Evolutionary conservation across 2,113 vertebrate species (phyloP).

Genomic region (Cettia cetti): DNA sequence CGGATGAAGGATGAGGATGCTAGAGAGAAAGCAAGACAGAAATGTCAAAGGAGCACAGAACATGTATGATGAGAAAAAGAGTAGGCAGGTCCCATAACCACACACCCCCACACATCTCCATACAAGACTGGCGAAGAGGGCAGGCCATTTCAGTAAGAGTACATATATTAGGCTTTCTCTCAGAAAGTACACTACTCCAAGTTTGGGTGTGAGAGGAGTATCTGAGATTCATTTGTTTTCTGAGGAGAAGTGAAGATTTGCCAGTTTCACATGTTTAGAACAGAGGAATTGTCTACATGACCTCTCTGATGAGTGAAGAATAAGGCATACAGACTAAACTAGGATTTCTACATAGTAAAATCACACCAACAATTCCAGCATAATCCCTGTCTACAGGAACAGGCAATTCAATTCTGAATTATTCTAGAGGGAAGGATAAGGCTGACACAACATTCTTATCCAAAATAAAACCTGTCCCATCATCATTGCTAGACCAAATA

Average conservation of each 20-base stretch:
- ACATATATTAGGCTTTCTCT: neutral
- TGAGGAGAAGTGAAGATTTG: neutral
- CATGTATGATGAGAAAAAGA: accelerated
- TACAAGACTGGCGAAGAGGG: neutral
- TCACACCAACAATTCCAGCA: neutral
- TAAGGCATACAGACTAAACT: neutral
- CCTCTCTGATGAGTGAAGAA: neutral
- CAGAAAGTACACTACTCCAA: neutral
- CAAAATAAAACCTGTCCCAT: constrained; percentile 23
- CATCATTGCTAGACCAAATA: neutral
- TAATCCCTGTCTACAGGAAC: constrained; percentile 5
- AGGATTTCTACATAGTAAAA: neutral
- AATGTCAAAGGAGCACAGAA: neutral
- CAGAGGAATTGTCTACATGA: neutral
- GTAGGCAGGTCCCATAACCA: neutral
- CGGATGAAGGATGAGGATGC: constrained; percentile 88
- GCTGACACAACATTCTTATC: neutral
- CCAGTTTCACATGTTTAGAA: neutral
- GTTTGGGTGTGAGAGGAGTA: neutral
- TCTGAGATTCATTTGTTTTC: neutral
- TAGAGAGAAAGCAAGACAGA: constrained; percentile 51
- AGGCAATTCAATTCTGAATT: neutral
- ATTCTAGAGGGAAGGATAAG: constrained; percentile 8
- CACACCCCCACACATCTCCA: neutral
- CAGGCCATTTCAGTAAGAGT: neutral